Evolutionary conservation across 2,888 invertebrate genomes (phyloP).

Genomic region (Parascotia fuliginaria): DNA sequence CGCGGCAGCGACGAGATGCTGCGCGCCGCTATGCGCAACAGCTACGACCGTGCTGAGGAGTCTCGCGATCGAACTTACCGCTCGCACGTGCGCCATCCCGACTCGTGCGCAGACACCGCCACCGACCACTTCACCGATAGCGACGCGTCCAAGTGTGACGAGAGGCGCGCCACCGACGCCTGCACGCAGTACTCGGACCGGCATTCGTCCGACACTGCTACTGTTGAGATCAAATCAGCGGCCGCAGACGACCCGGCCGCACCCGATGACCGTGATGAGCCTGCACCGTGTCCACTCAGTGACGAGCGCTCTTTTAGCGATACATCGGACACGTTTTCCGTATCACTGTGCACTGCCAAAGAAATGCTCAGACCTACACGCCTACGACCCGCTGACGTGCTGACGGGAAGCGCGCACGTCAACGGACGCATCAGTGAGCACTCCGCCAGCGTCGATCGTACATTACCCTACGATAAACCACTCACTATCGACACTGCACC

Average conservation of each 20-base stretch:
- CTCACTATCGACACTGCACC: constrained; percentile 52
- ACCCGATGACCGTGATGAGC: constrained; percentile 8
- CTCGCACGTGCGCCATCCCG: constrained; percentile 38
- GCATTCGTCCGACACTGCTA: constrained; percentile 31
- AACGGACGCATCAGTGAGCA: constrained; percentile 54
- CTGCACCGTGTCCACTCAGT: constrained; percentile 7
- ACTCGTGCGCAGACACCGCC: constrained; percentile 39
- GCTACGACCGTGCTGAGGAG: constrained; percentile 49
- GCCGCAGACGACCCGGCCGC: constrained; percentile 11
- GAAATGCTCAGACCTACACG: constrained; percentile 37
- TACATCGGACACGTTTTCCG: constrained; percentile 55
- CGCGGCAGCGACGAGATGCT: constrained; percentile 49
- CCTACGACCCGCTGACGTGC: constrained; percentile 6
- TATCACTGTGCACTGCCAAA: constrained; percentile 60
- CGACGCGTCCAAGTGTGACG: constrained; percentile 40
- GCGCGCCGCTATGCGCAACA: constrained; percentile 54
- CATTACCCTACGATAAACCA: constrained; percentile 53
- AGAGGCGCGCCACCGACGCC: constrained; percentile 16
- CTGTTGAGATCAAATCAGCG: constrained; percentile 36
- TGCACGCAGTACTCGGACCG: constrained; percentile 31
- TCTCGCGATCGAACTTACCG: constrained; percentile 45
- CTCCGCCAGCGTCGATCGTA: constrained; percentile 52
- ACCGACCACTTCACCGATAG: constrained; percentile 48
- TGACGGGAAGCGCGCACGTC: constrained; percentile 41
- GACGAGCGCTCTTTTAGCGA: constrained; percentile 53